These are phyloP conservation scores for Trogon surrucura DNA, from an alignment of 2,113 vertebrate genomes.

Conservation along the genomic window DNA sequence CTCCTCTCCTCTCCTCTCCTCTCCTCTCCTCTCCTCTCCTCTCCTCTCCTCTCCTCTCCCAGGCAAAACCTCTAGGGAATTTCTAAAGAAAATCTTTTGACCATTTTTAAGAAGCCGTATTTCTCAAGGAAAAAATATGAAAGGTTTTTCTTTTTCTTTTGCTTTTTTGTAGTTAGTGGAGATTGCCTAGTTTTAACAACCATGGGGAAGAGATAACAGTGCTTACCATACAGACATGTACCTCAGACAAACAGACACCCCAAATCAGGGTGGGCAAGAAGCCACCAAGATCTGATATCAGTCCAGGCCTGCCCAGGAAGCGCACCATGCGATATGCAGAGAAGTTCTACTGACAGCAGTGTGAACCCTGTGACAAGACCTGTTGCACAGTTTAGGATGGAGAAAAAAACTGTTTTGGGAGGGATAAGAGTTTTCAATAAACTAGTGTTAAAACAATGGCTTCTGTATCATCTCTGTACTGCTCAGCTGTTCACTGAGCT, in stretches of 20 bases:
- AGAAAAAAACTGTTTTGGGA: background rate
- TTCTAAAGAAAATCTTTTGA: background rate
- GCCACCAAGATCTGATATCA: background rate
- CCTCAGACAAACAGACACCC: background rate
- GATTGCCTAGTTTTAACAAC: background rate
- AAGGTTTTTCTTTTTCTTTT: background rate
- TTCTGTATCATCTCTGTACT: background rate
- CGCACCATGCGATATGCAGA: fast-evolving
- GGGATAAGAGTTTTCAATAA: background rate
- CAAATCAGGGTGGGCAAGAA: background rate
- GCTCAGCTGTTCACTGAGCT: background rate
- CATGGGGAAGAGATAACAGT: background rate
- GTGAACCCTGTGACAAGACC: background rate
- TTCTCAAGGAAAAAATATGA: background rate
- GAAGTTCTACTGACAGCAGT: background rate
- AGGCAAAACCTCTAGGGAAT: background rate
- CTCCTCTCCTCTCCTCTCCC: background rate
- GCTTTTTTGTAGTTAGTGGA: background rate
- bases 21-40: background rate
- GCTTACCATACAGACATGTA: background rate
- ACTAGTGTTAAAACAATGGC: background rate
- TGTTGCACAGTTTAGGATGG: background rate
- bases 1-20: too few species aligned
- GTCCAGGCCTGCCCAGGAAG: background rate
- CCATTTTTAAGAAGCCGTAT: background rate